Evolutionary conservation across 2,888 invertebrate genomes (phyloP).

Genomic region (Harmothoe impar): DNA sequence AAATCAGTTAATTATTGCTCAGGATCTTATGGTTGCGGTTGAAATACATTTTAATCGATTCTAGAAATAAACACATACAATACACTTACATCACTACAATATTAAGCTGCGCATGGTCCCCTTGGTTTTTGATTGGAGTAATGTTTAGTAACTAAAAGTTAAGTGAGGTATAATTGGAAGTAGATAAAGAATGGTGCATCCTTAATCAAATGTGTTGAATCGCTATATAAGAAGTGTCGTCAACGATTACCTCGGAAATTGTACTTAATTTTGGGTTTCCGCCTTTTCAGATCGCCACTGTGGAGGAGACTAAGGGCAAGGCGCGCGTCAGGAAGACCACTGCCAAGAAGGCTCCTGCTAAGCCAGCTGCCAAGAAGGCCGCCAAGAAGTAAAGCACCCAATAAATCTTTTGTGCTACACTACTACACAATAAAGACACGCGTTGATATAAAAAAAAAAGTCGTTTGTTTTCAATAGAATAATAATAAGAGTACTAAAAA

Average conservation of each 20-base stretch:
- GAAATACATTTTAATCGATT: neutral
- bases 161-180: neutral
- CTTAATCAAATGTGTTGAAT: neutral
- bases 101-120: neutral
- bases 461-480: no score
- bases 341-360: constrained; percentile 20
- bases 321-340: constrained; percentile 66
- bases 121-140: neutral
- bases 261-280: no score
- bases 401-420: neutral
- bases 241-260: no score
- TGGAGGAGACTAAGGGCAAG: constrained; percentile 67
- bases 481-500: no score
- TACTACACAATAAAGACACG: neutral
- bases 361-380: constrained; percentile 55
- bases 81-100: neutral
- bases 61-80: neutral
- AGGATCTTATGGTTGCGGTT: neutral
- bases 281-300: constrained; percentile 68
- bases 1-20: neutral
- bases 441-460: no score
- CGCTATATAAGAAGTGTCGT: neutral
- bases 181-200: neutral
- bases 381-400: constrained; percentile 44
- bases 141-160: neutral